A percentile compares a stretch with the other conserved stretches of the same genome.
phyloP scores from a whole-genome alignment of 2,888 invertebrate species.

The Ophioninae sp. region DNA sequence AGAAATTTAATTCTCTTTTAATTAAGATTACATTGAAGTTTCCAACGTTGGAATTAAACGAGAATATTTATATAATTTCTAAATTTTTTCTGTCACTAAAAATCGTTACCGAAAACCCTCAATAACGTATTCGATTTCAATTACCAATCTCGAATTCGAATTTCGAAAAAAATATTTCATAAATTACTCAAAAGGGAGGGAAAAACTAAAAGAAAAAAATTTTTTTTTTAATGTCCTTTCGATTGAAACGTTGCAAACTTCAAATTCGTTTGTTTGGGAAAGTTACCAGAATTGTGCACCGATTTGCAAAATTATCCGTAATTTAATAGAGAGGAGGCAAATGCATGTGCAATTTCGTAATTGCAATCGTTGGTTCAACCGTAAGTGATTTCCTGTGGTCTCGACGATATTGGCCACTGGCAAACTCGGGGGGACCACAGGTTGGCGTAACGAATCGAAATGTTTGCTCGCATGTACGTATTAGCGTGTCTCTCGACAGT shows the following conservation, averaged over 20 bases:
- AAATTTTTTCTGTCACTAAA: too few species aligned
- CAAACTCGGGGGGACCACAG: not conserved
- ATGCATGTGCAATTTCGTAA: slow-evolving; percentile 1
- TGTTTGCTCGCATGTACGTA: slow-evolving; percentile 1
- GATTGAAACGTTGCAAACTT: not conserved
- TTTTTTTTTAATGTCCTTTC: too few species aligned
- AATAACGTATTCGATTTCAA: too few species aligned
- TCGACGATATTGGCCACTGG: not conserved
- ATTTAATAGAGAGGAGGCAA: not conserved
- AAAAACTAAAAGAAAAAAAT: not conserved
- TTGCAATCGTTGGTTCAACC: not conserved
- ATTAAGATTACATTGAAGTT: too few species aligned
- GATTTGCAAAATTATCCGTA: not conserved
- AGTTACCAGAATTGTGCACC: not conserved
- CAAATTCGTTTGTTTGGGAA: too few species aligned
- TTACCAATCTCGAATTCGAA: too few species aligned
- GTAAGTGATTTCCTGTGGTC: not conserved
- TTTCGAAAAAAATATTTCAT: too few species aligned
- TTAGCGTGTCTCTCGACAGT: slow-evolving; percentile 53
- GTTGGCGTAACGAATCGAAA: slow-evolving; percentile 24
- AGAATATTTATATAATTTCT: too few species aligned
- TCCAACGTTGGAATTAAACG: too few species aligned
- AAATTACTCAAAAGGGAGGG: too few species aligned
- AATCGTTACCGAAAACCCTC: too few species aligned
- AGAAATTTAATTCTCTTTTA: too few species aligned